These are phyloP conservation scores for Lagopus leucura DNA, from an alignment of 2,113 vertebrate species.

Conservation along the genomic window DNA sequence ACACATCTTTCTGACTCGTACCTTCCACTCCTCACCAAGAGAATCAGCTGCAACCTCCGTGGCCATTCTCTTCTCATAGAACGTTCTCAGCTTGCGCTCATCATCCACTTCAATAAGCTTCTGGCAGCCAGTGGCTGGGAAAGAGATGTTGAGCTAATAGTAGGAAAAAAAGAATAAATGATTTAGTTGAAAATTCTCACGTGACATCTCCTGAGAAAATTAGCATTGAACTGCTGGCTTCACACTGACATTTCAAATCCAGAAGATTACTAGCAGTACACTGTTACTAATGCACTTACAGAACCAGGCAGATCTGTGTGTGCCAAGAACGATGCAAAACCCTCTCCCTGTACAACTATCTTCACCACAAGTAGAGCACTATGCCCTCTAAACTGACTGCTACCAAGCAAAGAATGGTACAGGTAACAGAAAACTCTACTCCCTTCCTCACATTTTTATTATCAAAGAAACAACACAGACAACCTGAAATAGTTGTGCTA, in stretches of 20 bases:
- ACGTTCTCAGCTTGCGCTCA: slow-evolving; percentile 95
- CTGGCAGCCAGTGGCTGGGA: slow-evolving; percentile 97
- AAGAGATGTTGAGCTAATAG: slow-evolving; percentile 95
- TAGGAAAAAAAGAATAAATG: rapidly evolving
- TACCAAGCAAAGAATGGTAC: rapidly evolving
- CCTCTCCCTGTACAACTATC: rapidly evolving
- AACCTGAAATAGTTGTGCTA: rapidly evolving
- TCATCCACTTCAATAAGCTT: slow-evolving; percentile 98
- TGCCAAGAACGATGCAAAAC: no score
- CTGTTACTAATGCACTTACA: rapidly evolving
- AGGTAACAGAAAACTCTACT: rapidly evolving
- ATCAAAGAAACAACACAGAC: rapidly evolving
- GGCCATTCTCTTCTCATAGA: slow-evolving; percentile 98
- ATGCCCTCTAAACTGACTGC: rapidly evolving
- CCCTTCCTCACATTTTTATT: rapidly evolving
- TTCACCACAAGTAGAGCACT: rapidly evolving
- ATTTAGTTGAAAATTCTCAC: rapidly evolving
- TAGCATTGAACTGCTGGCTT: rapidly evolving
- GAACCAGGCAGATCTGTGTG: rapidly evolving
- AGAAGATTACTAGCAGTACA: rapidly evolving
- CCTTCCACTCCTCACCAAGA: slow-evolving; percentile 98
- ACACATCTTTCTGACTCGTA: slow-evolving; percentile 20
- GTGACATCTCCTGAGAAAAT: rapidly evolving
- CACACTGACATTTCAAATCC: rapidly evolving
- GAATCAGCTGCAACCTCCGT: slow-evolving; percentile 93